Evolutionary conservation across 2,797 vertebrate species (phyloP).

Genomic region (Anas georgica): DNA sequence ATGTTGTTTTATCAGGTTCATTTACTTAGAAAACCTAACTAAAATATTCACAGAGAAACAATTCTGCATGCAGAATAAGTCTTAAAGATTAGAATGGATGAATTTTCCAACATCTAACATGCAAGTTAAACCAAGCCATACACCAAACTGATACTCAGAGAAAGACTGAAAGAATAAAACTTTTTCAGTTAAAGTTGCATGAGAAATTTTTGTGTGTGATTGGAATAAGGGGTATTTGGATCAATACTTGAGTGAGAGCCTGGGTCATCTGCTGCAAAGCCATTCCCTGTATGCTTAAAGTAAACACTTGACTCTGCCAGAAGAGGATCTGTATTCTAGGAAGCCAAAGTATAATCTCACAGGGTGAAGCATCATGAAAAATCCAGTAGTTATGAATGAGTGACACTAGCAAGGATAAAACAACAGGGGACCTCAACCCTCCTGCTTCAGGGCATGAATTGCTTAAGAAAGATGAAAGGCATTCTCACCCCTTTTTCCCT

Average conservation of each 20-base stretch:
- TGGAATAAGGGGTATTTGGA: background rate
- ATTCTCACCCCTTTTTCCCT: background rate
- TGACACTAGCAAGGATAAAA: background rate
- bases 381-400: slow-evolving; percentile 15
- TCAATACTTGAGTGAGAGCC: background rate
- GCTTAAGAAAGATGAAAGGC: slow-evolving; percentile 26
- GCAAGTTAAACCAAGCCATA: background rate
- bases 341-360: background rate
- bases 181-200: background rate
- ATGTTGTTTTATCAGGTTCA: background rate
- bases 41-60: background rate
- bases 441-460: background rate
- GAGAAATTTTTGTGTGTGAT: background rate
- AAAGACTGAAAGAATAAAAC: background rate
- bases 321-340: background rate
- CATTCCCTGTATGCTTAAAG: background rate
- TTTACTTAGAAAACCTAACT: background rate
- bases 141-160: background rate
- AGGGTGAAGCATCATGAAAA: slow-evolving; percentile 10
- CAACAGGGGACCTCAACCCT: background rate
- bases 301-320: background rate
- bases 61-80: background rate
- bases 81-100: fast-evolving
- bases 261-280: background rate
- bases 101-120: background rate